Percentiles rank a stretch among this genome's conserved stretches.
These are phyloP conservation scores for Anomalospiza imberbis DNA, from an alignment of 2,797 vertebrate genomes.

Conservation along the genomic window DNA sequence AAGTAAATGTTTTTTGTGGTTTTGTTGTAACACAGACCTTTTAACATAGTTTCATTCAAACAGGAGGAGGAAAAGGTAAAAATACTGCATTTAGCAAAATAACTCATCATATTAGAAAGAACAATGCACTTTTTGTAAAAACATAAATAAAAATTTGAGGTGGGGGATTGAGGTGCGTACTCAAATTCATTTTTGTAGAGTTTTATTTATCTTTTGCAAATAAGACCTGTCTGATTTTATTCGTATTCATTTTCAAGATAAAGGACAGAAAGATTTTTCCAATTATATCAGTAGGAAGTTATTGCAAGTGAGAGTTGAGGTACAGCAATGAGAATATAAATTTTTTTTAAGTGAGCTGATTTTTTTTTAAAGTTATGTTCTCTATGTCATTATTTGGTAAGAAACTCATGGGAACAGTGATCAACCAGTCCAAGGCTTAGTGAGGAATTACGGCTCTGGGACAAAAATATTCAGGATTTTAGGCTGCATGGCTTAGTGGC, in stretches of 20 bases:
- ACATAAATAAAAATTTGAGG: background rate
- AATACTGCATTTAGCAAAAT: background rate
- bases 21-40: background rate
- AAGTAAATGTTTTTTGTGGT: background rate
- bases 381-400: background rate
- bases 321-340: background rate
- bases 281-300: background rate
- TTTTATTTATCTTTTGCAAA: background rate
- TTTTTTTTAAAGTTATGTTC: background rate
- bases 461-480: background rate
- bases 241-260: background rate
- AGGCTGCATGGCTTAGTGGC: background rate
- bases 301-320: background rate
- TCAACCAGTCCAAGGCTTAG: background rate
- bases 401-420: background rate
- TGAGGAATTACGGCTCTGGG: background rate
- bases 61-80: background rate
- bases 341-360: background rate
- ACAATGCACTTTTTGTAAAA: background rate
- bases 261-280: background rate
- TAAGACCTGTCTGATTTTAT: background rate
- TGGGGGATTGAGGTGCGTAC: accelerated
- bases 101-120: background rate
- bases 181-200: background rate
- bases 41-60: background rate